Evolutionary conservation across 2,888 invertebrate genomes (phyloP), one percentile per base, ranked within the genome.

Genomic region (Caenorhabditis sp.): DNA sequence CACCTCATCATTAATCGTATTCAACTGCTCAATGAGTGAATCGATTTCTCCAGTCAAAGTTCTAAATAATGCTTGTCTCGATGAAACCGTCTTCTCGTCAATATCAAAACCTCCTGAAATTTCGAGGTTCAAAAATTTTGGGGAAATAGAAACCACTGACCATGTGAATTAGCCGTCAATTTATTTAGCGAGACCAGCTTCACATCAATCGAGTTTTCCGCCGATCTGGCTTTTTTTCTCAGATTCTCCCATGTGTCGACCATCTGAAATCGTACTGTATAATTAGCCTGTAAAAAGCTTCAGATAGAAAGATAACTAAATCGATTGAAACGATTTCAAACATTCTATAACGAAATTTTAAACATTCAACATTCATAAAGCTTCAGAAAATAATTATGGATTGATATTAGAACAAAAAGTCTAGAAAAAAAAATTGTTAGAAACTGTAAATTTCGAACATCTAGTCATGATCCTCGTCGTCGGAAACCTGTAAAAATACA

Each of bases 171-270:
- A 0, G 66, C 70, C 1, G 73, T 73, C 57, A 97, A 91, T 90
- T 97, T 97, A 89, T 95, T 96, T 88, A 95, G 95, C 7, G 94
- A 93, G 1, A 97, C 95, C 77, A 97, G 90, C 89, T 97, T 97
- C 14, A 94, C 91, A 89, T 97, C 97, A 83, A 97, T 94, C 88
- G 96, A 97, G 91, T 96, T 97, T 89, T 97, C 97, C 62, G 97
- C 89, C 72, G 93, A 92, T 70, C 97, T 91, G 1, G 97, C 97
- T 89, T 95, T 94, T 89, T 95, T 95, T 63, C 96, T 91, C 66
- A 96, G 89, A 89, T 94, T 96, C 95, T 72, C 72, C 72, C 72
- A 72, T 36, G 64, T 65, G 63, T 72, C 72, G 53, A 64, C 64
- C 72, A 72, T 71, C n/a, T 21, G 43, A 43, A 43, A 43, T n/a